Evolutionary conservation across 2,888 invertebrate genomes (phyloP).

Genomic region (Lasioglossum leucozonium): DNA sequence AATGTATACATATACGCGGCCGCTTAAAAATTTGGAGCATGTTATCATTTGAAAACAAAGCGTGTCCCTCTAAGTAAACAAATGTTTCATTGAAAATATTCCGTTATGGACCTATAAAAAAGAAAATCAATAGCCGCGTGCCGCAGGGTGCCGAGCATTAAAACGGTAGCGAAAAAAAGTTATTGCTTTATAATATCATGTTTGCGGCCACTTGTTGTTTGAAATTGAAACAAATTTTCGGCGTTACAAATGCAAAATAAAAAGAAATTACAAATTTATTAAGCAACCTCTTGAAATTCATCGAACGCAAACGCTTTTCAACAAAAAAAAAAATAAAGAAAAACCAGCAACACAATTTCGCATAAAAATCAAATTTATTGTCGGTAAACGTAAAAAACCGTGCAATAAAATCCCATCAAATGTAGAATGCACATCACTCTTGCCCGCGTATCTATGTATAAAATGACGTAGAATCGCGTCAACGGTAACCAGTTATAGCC

Average conservation of each 20-base stretch:
- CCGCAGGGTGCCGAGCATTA: background rate
- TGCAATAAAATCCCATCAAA: background rate
- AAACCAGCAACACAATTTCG: background rate
- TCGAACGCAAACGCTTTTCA: background rate
- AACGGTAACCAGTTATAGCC: background rate
- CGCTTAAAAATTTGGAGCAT: background rate
- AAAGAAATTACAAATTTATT: background rate
- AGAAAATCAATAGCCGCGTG: background rate
- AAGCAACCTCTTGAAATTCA: background rate
- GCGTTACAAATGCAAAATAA: background rate
- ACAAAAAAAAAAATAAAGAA: background rate
- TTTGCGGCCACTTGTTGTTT: slow-evolving; percentile 3
- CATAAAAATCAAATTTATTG: background rate
- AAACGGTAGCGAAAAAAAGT: background rate
- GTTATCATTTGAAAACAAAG: background rate
- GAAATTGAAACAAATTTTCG: background rate
- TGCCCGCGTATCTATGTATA: background rate
- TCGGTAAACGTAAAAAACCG: background rate
- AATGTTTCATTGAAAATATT: background rate
- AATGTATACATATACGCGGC: background rate
- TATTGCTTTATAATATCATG: slow-evolving; percentile 6
- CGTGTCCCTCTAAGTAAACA: background rate
- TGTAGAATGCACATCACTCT: background rate
- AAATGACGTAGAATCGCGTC: background rate
- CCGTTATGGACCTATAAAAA: background rate